Evolutionary conservation across 23 tunicate genomes (phyloP).

Genomic region (Styela clava): DNA sequence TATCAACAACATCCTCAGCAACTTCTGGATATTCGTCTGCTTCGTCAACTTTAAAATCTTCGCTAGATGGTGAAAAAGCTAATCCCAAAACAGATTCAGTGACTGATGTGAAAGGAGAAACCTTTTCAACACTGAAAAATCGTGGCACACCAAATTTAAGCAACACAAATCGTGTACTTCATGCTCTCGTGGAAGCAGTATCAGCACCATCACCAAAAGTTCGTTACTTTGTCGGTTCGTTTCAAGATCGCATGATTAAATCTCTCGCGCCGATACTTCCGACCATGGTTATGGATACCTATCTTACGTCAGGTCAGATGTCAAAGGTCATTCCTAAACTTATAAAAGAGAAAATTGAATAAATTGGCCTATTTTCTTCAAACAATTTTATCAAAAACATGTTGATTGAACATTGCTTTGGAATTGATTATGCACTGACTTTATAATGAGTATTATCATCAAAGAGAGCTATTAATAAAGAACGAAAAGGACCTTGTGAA

Average conservation of each 20-base stretch:
- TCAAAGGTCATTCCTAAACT: constrained; percentile 75
- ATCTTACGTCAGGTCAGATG: constrained; percentile 76
- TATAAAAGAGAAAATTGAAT: constrained; percentile 81
- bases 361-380: neutral
- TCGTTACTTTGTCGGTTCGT: constrained; percentile 86
- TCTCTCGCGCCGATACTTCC: constrained; percentile 53
- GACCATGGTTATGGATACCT: constrained; percentile 83
- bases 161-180: constrained; percentile 77
- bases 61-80: neutral
- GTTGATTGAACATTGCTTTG: no score
- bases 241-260: constrained; percentile 69
- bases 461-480: no score
- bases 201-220: constrained; percentile 73
- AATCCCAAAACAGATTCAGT: constrained; percentile 8
- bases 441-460: no score
- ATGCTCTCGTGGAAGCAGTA: constrained; percentile 85
- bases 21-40: constrained; percentile 66
- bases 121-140: constrained; percentile 53
- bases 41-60: constrained; percentile 24
- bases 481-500: no score
- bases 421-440: no score
- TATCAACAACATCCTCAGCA: constrained; percentile 30
- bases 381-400: no score
- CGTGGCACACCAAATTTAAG: constrained; percentile 38
- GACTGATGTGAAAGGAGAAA: neutral